Base-by-base conservation (phyloP, 2,888 invertebrate species). In the Kryphioiulus occultus region DNA sequence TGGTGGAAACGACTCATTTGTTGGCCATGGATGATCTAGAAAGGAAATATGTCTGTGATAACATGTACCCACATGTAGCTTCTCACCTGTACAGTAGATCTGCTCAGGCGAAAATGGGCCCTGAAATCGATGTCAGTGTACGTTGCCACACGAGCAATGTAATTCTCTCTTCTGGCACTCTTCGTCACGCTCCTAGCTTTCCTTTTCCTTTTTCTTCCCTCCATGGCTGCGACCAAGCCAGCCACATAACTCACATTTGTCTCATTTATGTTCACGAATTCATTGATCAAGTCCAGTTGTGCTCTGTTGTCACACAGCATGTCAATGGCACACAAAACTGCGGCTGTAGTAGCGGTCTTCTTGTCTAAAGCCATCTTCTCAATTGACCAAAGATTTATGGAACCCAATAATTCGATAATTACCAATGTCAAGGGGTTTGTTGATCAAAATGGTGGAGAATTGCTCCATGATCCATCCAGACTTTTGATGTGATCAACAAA, bases 261-360 rank as follows among this genome's bases (percentile, higher is more conserved):
- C 26, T 68, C 68, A 68, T 68, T 68, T 26, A 68, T 68, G 9
- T 9, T 12, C 68, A 68, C 26, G 15, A 68, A 68, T 68, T 68
- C 68, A 26, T 68, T 26, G 26, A 68, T 68, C 68, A 68, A 26
- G 68, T 68, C 68, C 12, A 68, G 26, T 12, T 68, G 68, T 1
- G 68, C 68, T 68, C 68, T 68, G 68, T 68, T 68, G 68, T 68
- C 68, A 12, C 68, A 68, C 68, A 68, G 26, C 68, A 68, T 68
- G 68, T 68, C 68, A 26, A 68, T 68, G 26, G 68, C 68, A 3
- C 68, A 68, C 68, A 68, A 12, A 26, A 68, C 68, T 22, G 68
- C 68, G n/a, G 68, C 68, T 5, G 68, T 68, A 1, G 26, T 68
- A 10, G 68, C 68, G 0, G 68, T 68, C 68, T 68, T 68, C 68